These are phyloP conservation scores for Aspiorhynchus laticeps DNA, from an alignment of 2,113 vertebrate species.

Conservation along the genomic window DNA sequence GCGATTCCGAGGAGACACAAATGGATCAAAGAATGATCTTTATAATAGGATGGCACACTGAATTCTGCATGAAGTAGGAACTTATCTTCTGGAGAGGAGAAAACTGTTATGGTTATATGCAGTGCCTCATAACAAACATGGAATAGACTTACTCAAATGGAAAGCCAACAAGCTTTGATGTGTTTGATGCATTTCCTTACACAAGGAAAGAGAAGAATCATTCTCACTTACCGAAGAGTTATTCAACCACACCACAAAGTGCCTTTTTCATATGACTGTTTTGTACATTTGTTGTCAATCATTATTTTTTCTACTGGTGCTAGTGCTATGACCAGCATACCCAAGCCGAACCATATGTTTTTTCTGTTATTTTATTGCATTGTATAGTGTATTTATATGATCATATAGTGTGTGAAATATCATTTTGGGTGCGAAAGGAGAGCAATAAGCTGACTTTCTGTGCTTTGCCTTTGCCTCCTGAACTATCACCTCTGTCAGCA, in stretches of 20 bases:
- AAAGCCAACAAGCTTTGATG: slow-evolving; percentile 56
- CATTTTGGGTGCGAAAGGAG: slow-evolving; percentile 77
- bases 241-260: slow-evolving; percentile 80
- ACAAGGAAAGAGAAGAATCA: slow-evolving; percentile 54
- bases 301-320: slow-evolving; percentile 89
- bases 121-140: slow-evolving; percentile 78
- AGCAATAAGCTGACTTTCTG: slow-evolving; percentile 93
- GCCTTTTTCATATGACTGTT: slow-evolving; percentile 79
- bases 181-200: slow-evolving; percentile 52
- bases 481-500: slow-evolving; percentile 78
- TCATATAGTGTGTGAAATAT: slow-evolving; percentile 86
- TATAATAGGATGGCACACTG: slow-evolving; percentile 56
- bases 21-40: slow-evolving; percentile 54
- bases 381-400: slow-evolving; percentile 97
- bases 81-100: slow-evolving; percentile 46
- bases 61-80: slow-evolving; percentile 66
- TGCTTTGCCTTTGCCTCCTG: slow-evolving; percentile 85
- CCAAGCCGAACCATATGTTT: slow-evolving; percentile 81
- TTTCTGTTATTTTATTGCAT: slow-evolving; percentile 87
- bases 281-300: slow-evolving; percentile 76
- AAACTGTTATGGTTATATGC: slow-evolving; percentile 68
- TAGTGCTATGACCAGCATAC: slow-evolving; percentile 84
- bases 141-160: slow-evolving; percentile 61
- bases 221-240: slow-evolving; percentile 75
- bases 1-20: slow-evolving; percentile 48